Evolutionary conservation across 35 echinoderm and acorn worm species (phyloP), one percentile per base, ranked within the genome.

Genomic region (Holothuria glaberrima): DNA sequence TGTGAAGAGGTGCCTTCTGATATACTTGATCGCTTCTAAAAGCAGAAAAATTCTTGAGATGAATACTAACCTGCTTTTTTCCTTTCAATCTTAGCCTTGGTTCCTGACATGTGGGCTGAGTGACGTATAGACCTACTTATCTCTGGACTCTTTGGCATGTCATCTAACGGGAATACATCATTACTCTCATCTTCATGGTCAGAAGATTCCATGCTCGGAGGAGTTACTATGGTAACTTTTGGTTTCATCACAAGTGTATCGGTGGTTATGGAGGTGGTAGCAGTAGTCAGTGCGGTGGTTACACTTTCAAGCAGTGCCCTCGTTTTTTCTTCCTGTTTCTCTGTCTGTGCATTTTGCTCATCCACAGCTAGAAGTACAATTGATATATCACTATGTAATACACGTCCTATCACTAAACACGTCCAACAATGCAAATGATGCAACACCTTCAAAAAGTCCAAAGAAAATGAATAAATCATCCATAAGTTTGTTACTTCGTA

Each of bases 271-370:
- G 86, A 79, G 45, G 89, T 82, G 41, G 93, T 91, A 22, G 93
- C 90, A 18, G 90, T 81, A 21, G 90, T 76, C 32, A 86, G 89
- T 10, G 67, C 92, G 22, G 85, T 88, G 35, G 91, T 91, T 0
- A 93, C 84, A 41, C 88, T 87, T 10, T 76, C 92, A n/a, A 82
- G 62, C 21, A 91, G 66, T 5, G 92, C 95, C 80, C 84, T 94
- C 25, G 93, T 82, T 69, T 90, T 92, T 12, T 88, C 90, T 48
- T 93, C 93, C 45, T 98, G 96, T 48, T 95, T 72, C 85, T 98
- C 61, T 58, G 96, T 98, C 46, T 95, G 93, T 72, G 93, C 96
- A 86, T 98, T 98, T 86, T 98, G 96, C 88, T 98, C 96, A 91
- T 98, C 96, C 30, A 98, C 95, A 86, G 95, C 95, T 98, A 80